A percentile compares a stretch with the other conserved stretches of the same genome.
phyloP scores from a whole-genome alignment of 2,797 vertebrate species.

The Calcarius lapponicus region DNA sequence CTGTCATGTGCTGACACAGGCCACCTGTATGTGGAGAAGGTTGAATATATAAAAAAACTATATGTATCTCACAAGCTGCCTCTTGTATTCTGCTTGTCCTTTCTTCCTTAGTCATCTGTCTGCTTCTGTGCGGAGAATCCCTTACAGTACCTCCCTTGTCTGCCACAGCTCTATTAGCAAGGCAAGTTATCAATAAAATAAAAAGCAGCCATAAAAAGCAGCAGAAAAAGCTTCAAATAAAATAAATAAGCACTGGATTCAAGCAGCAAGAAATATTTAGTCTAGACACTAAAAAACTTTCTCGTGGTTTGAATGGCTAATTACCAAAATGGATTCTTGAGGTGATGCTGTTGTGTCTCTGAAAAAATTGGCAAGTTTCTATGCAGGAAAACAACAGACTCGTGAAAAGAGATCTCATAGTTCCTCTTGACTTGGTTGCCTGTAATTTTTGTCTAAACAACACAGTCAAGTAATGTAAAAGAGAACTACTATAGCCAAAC shows the following conservation, averaged over 20 bases:
- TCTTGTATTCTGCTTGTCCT: not conserved
- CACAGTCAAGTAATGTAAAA: not conserved
- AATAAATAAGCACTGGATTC: not conserved
- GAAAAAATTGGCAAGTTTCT: not conserved
- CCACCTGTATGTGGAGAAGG: not conserved
- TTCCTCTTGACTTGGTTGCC: not conserved
- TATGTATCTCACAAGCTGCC: not conserved
- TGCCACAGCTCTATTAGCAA: not conserved
- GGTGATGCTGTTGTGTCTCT: not conserved
- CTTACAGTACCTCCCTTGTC: not conserved
- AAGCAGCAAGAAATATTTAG: not conserved
- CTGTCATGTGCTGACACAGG: not conserved
- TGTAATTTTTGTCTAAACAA: not conserved
- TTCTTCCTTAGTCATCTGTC: not conserved
- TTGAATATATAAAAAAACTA: not conserved
- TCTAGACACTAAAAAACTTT: not conserved
- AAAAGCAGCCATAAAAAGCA: not conserved
- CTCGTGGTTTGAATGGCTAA: not conserved
- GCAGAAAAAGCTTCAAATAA: not conserved
- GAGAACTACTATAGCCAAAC: not conserved
- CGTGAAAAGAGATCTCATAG: not conserved
- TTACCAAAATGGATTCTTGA: not conserved
- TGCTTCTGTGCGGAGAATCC: not conserved
- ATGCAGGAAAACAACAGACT: not conserved
- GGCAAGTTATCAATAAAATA: not conserved